Base-by-base conservation (phyloP, 2,113 vertebrate genomes). In the Plotosus lineatus region DNA sequence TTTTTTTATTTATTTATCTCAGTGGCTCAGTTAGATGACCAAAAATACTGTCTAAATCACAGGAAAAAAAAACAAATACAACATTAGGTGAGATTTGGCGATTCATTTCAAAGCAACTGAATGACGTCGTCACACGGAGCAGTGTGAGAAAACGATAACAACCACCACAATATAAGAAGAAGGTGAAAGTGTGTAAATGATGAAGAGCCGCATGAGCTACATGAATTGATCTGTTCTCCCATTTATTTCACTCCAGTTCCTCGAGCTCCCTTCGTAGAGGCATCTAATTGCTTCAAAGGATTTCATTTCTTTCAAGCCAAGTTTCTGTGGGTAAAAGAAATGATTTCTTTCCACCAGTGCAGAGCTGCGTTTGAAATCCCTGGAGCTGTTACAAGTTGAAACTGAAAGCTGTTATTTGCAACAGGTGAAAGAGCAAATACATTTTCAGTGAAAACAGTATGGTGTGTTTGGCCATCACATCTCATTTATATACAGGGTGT, bases 271-370 rank as follows among this genome's bases (percentile, higher is more conserved):
- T 40, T 71, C 65, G 60, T n/a, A 80, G 21, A 51, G 28, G 14
- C 44, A 28, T 73, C 31, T 84, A 80, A 84, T 77, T 79, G 72
- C 76, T 74, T 82, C 82, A 71, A 79, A 79, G 40, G 79, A 63
- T 38, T 79, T 58, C 2, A 7, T n/a, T 66, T 80, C 31, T 42
- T 51, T 68, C 26, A 17, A 55, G 77, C 9, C n/a, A 40, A 14
- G 36, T 21, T 36, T 68, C n/a, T 10, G 23, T 38, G 33, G 56
- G 33, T 31, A 19, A 21, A 33, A 53, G 28, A 53, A 50, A 74
- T 38, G 0, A 53, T 73, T 53, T 36, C 21, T 40, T 8, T 19
- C 46, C 23, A n/a, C 33, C 33, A 14, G 14, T 10, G 26, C 33
- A 42, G 63, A 33, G 33, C 28, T 50, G 15, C 4, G 46, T 73